Base-by-base conservation (phyloP, 2,113 vertebrate species). In the Alouatta palliata region DNA sequence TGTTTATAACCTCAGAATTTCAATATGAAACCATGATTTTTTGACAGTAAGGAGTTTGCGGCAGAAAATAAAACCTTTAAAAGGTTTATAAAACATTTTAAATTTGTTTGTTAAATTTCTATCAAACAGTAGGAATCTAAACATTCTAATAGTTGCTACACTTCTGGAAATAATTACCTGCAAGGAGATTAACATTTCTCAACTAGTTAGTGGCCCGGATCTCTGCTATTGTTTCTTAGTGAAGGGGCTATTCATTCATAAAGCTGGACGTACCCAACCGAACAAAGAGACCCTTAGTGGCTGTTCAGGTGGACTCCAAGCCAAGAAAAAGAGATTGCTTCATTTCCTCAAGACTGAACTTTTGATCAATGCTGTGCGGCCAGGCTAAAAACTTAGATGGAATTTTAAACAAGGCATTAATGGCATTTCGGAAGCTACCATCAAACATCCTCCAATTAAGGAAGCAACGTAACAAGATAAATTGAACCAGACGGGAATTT, bases 211-310 rank as follows among this genome's bases (percentile, higher is more conserved):
- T 52, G 87, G 70, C 21, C 43, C 30, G n/a, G 83, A 27, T 80
- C 43, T 47, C 0, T 3, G 35, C 75, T 77, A 85, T 94, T 94
- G 75, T 96, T 94, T 71, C 40, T 64, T 73, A 75, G 87, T 43
- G 35, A 97, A 95, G 43, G 49, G 68, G 70, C 79, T 94, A 92
- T 95, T 97, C 90, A 97, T 96, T 98, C 95, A 97, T 88, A 70
- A 94, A 84, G 40, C 90, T 87, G 58, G 66, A 77, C 49, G 56
- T 49, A 92, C 54, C 85, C 92, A 87, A 47, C 54, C 91, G 91
- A 91, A 91, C 93, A 96, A 93, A 93, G 91, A 83, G 88, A 81
- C 84, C 90, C 35, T 87, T 79, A 61, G 82, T 97, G 96, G 45
- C 43, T 76, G 61, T 70, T 83, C 93, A 97, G 35, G 83, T 91